Percentiles rank a stretch among this genome's conserved stretches.
Evolutionary conservation across 2,888 invertebrate genomes (phyloP).

Genomic region (Eristalinus sepulchralis): DNA sequence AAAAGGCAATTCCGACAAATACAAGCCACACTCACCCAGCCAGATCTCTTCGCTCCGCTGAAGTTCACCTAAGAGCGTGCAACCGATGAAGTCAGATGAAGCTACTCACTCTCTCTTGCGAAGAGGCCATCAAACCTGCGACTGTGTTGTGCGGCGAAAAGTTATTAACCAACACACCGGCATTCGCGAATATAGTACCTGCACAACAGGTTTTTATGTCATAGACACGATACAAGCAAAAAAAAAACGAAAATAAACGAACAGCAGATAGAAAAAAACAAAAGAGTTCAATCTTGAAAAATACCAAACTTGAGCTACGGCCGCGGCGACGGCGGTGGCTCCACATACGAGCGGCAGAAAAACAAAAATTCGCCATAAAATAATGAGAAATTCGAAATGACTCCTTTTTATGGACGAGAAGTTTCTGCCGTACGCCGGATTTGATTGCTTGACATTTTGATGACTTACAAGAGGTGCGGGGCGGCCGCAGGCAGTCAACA

Average conservation of each 20-base stretch:
- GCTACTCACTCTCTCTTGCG: not conserved
- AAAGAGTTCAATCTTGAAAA: conserved; percentile 50
- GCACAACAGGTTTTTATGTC: conserved; percentile 66
- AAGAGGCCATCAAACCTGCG: not conserved
- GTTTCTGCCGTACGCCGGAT: not conserved
- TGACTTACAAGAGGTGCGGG: conserved; percentile 11
- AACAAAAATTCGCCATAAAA: not conserved
- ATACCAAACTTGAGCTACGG: conserved; percentile 32
- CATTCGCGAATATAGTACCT: conserved; percentile 18
- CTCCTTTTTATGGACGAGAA: conserved; percentile 33
- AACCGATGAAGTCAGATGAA: not conserved
- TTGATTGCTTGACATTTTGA: conserved; percentile 50
- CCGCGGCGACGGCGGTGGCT: not conserved
- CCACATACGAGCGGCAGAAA: not conserved
- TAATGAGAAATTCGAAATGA: conserved; percentile 16
- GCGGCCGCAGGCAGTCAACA: not conserved
- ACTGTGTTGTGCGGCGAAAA: not conserved
- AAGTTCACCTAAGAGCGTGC: not conserved
- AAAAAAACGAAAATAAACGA: conserved; percentile 15
- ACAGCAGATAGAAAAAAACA: not conserved
- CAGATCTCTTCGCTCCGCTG: not conserved
- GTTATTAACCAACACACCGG: conserved; percentile 14
- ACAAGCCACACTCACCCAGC: not conserved
- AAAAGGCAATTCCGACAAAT: conserved; percentile 32
- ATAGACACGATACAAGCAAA: conserved; percentile 41